phyloP scores from a whole-genome alignment of 2,888 invertebrate genomes.

The Serripes groenlandicus region DNA sequence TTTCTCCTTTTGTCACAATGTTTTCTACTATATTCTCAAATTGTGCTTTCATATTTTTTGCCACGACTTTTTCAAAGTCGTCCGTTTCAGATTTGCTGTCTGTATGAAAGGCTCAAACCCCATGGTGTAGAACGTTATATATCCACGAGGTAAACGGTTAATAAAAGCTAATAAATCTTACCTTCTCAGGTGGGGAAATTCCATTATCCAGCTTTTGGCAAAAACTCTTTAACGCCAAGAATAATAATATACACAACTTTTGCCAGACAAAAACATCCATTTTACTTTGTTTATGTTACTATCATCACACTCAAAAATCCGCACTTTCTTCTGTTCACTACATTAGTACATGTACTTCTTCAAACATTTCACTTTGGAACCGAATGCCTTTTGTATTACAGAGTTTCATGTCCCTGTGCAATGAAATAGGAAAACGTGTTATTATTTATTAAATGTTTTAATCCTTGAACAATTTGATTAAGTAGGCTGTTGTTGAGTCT shows the following conservation, averaged over 20 bases:
- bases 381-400: not conserved
- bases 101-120: no score
- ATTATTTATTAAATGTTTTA: no score
- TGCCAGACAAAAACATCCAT: not conserved
- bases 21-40: no score
- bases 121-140: no score
- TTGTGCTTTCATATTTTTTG: no score
- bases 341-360: not conserved
- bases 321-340: not conserved
- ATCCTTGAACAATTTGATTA: no score
- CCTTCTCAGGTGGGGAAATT: not conserved
- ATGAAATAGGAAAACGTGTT: not conserved
- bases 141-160: no score
- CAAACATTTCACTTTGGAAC: not conserved
- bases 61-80: no score
- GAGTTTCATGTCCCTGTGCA: not conserved
- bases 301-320: not conserved
- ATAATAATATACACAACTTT: not conserved
- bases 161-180: not conserved
- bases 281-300: not conserved
- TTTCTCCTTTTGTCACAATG: no score
- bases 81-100: no score
- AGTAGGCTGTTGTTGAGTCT: no score
- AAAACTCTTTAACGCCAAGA: not conserved
- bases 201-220: not conserved